Evolutionary conservation across 2,797 vertebrate species (phyloP), one percentile per base, ranked within the genome.

Genomic region (Gouania willdenowi): DNA sequence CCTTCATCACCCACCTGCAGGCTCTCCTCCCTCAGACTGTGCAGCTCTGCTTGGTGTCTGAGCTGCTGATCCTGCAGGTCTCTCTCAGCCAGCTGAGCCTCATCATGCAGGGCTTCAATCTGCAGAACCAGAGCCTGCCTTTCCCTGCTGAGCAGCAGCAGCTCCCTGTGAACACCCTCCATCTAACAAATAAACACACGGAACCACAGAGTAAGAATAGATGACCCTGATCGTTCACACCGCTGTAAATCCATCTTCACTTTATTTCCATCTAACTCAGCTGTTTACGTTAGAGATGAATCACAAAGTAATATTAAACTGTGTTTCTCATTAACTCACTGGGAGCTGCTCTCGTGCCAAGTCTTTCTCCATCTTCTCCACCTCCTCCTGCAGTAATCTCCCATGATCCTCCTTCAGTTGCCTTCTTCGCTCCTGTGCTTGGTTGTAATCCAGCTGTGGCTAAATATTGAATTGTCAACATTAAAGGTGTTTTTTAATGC

Each of bases 21-120:
- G 20, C 88, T 81, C 50, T 90, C 91, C 14, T 88, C 78, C 46
- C 83, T 85, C 36, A 76, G 71, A 40, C 71, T 57, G 8, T 62
- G 66, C 22, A 89, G 43, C 73, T 92, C 88, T 18, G 56, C 55
- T n/a, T 54, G 74, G 26, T 92, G 87, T 12, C 53, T 50, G 26
- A 54, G 50, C 40, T 88, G 64, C 25, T 89, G 75, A 2, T 77
- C 57, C 58, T 80, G 71, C 70, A 93, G 77, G 37, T 91, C 84
- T 49, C 38, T 59, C 55, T 92, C 77, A 0, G 88, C 88, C 0
- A 79, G 80, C 16, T 83, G 77, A 38, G 64, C 79, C 52, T 96
- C 88, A n/a, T 74, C 66, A 13, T 33, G 68, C 3, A 93, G 77
- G 16, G 86, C 86, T 44, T 93, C 90, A 15, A 92, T 75, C 74